Percentiles rank a stretch among this genome's conserved stretches.
These are phyloP conservation scores for Aspidoscelis tigris DNA, from an alignment of 2,113 vertebrate genomes.

Conservation along the genomic window DNA sequence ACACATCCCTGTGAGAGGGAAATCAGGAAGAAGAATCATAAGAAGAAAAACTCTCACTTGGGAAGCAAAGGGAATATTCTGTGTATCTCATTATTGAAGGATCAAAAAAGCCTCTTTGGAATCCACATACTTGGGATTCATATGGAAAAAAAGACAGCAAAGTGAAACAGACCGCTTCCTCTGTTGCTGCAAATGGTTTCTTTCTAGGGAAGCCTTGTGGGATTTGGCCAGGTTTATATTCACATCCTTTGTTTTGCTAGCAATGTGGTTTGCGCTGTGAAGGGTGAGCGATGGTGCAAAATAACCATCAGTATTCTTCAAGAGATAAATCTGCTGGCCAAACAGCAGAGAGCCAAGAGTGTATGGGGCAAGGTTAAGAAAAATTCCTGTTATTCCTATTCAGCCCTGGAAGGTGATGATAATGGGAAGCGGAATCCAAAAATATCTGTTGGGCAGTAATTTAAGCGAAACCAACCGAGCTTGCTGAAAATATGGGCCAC, in stretches of 20 bases:
- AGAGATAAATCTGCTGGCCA: background rate
- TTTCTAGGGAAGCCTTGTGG: background rate
- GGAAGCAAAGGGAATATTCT: background rate
- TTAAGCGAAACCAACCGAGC: no score
- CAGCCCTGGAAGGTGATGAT: no score
- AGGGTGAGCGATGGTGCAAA: background rate
- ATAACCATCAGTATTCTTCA: background rate
- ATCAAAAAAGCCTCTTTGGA: background rate
- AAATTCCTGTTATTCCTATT: no score
- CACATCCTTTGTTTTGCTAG: background rate
- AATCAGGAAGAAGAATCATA: background rate
- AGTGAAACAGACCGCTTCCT: background rate
- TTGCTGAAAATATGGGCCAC: no score
- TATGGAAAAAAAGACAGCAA: constrained; percentile 3
- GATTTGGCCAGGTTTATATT: background rate
- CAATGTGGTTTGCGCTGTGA: background rate
- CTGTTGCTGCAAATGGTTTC: background rate
- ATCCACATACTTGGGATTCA: background rate
- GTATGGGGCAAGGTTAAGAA: no score
- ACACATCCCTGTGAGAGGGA: no score
- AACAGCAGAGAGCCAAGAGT: no score
- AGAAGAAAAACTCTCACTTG: background rate
- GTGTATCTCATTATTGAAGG: background rate
- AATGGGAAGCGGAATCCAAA: no score
- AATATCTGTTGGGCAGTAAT: no score